Evolutionary conservation across 2,888 invertebrate genomes (phyloP), one percentile per base, ranked within the genome.

Genomic region (Conops quadrifasciatus): DNA sequence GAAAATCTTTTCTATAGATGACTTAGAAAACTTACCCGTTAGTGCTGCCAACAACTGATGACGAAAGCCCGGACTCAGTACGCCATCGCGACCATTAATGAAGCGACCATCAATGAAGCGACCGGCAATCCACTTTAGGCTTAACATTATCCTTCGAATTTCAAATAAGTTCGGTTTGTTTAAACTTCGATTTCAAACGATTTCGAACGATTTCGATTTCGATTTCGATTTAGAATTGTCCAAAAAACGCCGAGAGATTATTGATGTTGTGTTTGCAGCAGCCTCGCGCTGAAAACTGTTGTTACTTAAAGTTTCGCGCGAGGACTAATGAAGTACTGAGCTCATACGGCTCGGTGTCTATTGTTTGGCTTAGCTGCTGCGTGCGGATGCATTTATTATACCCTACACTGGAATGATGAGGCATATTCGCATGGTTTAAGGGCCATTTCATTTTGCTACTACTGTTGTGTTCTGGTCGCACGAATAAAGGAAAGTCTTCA

Each of bases 1-100:
- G n/a, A n/a, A n/a, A n/a, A n/a, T n/a, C n/a, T n/a, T n/a, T n/a
- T n/a, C n/a, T n/a, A n/a, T 45, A 15, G 47, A 45, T 45, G 47
- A 45, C 11, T 45, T 45, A 16, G 16, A 43, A 24, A 24, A 77
- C 77, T 67, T 66, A 80, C 82, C 81, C 26, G 80, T 76, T 5
- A 81, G 15, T 0, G 81, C 80, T 16, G 81, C 81, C 69, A 81
- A 24, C 0, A 81, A 68, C 59, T 81, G 81, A 58, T 76, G 75
- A 1, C 80, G 77, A n/a, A 74, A 79, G 16, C 66, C 72, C 0
- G n/a, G 64, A 45, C 71, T 74, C 36, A 74, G 53, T 43, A 76
- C 70, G 19, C 74, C 67, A 47, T 73, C 28, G 15, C 26, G 15
- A 60, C 21, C 1, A 53, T 53, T 19, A 21, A 24, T 5, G n/a